Evolutionary conservation across 2,797 vertebrate species (phyloP).

Genomic region (Eidolon dupreanum): DNA sequence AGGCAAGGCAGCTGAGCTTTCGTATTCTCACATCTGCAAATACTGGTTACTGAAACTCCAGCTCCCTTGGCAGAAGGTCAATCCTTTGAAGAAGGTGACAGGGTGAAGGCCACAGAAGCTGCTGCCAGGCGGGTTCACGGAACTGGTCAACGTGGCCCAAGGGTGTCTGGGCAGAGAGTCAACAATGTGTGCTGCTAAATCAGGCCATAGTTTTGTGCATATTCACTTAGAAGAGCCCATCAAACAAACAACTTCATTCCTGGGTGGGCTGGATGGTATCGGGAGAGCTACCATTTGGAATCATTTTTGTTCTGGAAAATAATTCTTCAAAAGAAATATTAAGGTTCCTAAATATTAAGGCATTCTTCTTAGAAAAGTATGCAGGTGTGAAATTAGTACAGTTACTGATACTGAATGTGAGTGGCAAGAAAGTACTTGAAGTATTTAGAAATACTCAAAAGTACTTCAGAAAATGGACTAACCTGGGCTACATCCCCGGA

Average conservation of each 20-base stretch:
- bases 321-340: not conserved
- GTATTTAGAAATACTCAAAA: conserved; percentile 26
- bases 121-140: not conserved
- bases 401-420: not conserved
- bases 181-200: not conserved
- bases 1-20: not conserved
- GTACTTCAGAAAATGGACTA: not conserved
- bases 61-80: not conserved
- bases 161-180: not conserved
- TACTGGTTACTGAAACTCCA: fast-evolving
- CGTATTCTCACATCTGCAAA: not conserved
- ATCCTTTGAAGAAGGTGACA: not conserved
- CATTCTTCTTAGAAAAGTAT: not conserved
- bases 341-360: not conserved
- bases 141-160: not conserved
- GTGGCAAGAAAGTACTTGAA: not conserved
- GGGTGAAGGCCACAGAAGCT: not conserved
- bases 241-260: not conserved
- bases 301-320: not conserved
- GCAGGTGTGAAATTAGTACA: not conserved
- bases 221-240: not conserved
- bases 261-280: not conserved
- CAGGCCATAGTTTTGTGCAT: not conserved
- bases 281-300: not conserved
- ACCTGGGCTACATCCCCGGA: not conserved